These are phyloP conservation scores for Sarotherodon lohbergeri DNA, from an alignment of 2,113 vertebrate genomes.

Conservation along the genomic window DNA sequence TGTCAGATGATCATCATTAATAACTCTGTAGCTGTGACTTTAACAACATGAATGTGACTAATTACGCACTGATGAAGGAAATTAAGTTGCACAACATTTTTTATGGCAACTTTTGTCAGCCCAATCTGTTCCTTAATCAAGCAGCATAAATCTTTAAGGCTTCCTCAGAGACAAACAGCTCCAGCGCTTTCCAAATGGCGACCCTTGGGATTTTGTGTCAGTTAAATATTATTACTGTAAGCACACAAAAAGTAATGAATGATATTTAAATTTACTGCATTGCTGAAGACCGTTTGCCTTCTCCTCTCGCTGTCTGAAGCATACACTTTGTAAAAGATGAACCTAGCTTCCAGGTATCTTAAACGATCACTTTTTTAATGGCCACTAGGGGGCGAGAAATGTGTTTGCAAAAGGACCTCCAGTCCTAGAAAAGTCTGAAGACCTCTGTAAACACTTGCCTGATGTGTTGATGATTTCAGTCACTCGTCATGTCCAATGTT, in stretches of 20 bases:
- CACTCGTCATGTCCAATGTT: background rate
- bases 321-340: background rate
- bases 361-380: background rate
- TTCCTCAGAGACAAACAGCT: background rate
- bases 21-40: background rate
- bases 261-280: background rate
- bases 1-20: background rate
- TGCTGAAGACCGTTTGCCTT: background rate
- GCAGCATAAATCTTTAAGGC: background rate
- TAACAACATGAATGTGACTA: background rate
- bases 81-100: background rate
- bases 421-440: background rate
- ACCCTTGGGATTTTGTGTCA: background rate
- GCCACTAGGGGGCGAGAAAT: background rate
- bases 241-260: background rate
- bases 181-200: background rate
- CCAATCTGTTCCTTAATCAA: background rate
- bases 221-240: background rate
- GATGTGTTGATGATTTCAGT: background rate
- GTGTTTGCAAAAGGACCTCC: background rate
- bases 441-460: background rate
- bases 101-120: background rate
- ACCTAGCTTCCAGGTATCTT: background rate
- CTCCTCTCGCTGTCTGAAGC: background rate
- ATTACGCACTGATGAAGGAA: background rate